phyloP scores from a whole-genome alignment of 2,113 vertebrate genomes.

The Epinephelus cyanopodus region DNA sequence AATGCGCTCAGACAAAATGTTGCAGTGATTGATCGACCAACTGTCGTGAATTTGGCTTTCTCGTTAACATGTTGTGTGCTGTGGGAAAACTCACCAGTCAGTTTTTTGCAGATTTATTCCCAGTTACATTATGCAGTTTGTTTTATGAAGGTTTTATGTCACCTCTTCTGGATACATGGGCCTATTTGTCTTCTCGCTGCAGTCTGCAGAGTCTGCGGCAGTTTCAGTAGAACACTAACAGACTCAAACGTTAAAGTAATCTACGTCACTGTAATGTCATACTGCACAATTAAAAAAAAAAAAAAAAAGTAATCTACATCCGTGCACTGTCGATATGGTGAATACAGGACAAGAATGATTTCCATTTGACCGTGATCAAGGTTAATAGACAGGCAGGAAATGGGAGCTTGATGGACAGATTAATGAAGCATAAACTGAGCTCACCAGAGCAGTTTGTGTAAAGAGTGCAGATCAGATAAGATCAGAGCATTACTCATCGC shows the following conservation, averaged over 20 bases:
- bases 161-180: slow-evolving; percentile 1
- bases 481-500: slow-evolving; percentile 12
- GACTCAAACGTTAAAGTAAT: background rate
- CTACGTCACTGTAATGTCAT: no score
- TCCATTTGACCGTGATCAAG: background rate
- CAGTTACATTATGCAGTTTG: slow-evolving; percentile 42
- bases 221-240: background rate
- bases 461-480: background rate
- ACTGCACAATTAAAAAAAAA: no score
- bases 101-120: slow-evolving; percentile 41
- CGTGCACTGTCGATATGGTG: background rate
- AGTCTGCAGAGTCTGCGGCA: background rate
- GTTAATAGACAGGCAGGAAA: background rate
- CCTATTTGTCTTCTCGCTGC: slow-evolving; percentile 18
- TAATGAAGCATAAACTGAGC: background rate
- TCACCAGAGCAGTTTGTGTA: background rate
- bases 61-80: slow-evolving; percentile 41
- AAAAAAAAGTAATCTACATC: background rate
- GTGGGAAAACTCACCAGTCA: slow-evolving; percentile 28
- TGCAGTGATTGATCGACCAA: slow-evolving; percentile 61
- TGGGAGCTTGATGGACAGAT: background rate
- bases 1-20: slow-evolving; percentile 53
- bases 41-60: slow-evolving; percentile 49
- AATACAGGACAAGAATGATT: no score
- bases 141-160: slow-evolving; percentile 41